Percentiles rank a stretch among this genome's conserved stretches.
Evolutionary conservation across 2,888 invertebrate genomes (phyloP).

Genomic region (Epirrhoe alternata): DNA sequence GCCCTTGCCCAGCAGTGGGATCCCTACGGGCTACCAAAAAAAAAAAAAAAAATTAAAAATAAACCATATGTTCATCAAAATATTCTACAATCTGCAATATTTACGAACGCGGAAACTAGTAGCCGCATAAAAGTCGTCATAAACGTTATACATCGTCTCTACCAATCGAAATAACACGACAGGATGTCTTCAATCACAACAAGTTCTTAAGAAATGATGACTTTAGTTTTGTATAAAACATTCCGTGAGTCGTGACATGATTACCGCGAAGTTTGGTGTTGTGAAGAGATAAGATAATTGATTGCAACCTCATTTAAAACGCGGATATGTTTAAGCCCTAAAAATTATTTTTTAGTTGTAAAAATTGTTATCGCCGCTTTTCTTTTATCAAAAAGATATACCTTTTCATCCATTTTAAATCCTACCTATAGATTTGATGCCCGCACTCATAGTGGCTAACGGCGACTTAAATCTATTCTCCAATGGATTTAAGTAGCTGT

Average conservation of each 20-base stretch:
- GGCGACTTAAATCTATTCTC: too few species aligned
- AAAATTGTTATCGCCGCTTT: not conserved
- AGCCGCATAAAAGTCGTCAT: not conserved
- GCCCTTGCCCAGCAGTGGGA: too few species aligned
- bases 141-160: not conserved
- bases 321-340: conserved; percentile 1
- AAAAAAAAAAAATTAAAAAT: too few species aligned
- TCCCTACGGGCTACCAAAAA: too few species aligned
- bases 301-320: conserved; percentile 13
- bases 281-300: conserved; percentile 28
- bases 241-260: conserved; percentile 1
- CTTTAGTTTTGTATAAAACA: conserved; percentile 8
- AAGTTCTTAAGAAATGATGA: conserved; percentile 21
- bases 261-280: conserved; percentile 5
- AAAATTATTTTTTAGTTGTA: not conserved
- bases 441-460: too few species aligned
- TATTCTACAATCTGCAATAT: conserved; percentile 1
- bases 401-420: not conserved
- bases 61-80: not conserved
- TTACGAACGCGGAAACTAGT: not conserved
- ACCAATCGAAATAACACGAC: not conserved
- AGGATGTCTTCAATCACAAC: conserved; percentile 17
- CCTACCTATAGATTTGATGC: too few species aligned
- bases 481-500: too few species aligned
- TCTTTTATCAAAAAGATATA: not conserved